A percentile compares a stretch with the other conserved stretches of the same genome.
phyloP scores from a whole-genome alignment of 2,113 vertebrate species.

The Coptodon bakossiorum region DNA sequence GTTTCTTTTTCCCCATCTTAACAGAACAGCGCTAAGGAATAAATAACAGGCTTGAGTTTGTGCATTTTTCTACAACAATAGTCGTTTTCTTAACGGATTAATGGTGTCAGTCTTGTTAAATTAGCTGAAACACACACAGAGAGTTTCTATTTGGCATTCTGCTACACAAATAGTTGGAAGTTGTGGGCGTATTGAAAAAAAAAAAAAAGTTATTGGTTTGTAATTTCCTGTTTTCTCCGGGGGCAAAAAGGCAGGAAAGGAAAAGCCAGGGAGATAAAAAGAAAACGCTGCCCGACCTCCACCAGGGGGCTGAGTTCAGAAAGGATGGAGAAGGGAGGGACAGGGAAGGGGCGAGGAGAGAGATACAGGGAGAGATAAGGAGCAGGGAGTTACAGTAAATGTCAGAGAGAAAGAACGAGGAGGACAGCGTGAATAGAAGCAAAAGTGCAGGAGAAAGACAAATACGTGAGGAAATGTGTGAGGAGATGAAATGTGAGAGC shows the following conservation, averaged over 20 bases:
- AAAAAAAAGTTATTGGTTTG: neutral
- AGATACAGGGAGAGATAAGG: neutral
- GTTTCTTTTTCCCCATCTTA: fast-evolving
- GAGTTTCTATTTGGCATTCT: neutral
- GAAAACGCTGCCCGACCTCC: neutral
- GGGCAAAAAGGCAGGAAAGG: neutral
- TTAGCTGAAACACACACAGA: neutral
- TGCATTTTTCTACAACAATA: neutral
- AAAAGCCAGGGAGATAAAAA: neutral
- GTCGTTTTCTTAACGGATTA: neutral
- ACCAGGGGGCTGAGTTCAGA: slow-evolving; percentile 30
- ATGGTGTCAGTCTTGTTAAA: neutral
- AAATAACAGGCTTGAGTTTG: neutral
- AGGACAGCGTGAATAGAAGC: neutral
- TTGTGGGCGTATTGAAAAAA: neutral
- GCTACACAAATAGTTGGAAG: neutral
- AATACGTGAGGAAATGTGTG: neutral
- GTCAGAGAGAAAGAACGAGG: neutral
- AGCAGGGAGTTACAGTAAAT: neutral
- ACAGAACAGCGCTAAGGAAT: fast-evolving
- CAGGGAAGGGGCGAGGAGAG: neutral
- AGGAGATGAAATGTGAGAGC: neutral
- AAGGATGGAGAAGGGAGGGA: neutral
- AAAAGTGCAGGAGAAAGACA: neutral
- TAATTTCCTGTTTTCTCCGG: neutral